A percentile compares a stretch with the other conserved stretches of the same genome.
These are phyloP conservation scores for Cynoglossus semilaevis DNA, from an alignment of 2,113 vertebrate genomes.

Conservation along the genomic window DNA sequence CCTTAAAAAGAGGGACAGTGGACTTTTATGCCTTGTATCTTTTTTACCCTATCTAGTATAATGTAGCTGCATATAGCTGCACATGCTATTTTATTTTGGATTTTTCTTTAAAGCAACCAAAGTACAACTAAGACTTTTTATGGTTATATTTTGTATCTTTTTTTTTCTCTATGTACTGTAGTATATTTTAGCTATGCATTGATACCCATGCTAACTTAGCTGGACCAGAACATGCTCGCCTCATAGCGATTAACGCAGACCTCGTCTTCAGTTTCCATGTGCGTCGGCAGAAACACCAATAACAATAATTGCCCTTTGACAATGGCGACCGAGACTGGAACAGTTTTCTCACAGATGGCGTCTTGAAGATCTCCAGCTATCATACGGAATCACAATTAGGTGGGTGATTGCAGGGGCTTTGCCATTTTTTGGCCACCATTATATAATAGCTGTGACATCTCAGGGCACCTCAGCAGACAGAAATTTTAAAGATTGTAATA, in stretches of 20 bases:
- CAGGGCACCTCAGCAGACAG: conserved; percentile 48
- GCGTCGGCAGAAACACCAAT: conserved; percentile 40
- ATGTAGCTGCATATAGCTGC: no score
- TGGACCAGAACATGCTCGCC: conserved; percentile 51
- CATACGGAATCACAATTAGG: conserved; percentile 67
- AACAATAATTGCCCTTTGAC: conserved; percentile 54
- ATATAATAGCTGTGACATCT: conserved; percentile 45
- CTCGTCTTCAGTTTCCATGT: conserved; percentile 52
- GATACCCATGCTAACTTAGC: conserved; percentile 20
- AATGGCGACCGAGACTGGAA: conserved; percentile 31
- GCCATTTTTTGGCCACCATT: conserved; percentile 26
- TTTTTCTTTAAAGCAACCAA: no score
- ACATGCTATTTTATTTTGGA: no score
- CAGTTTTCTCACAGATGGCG: conserved; percentile 46
- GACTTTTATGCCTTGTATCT: no score
- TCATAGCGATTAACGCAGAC: conserved; percentile 54
- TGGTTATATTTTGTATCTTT: no score
- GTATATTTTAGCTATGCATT: no score
- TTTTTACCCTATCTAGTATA: no score
- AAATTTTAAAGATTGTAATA: conserved; percentile 60
- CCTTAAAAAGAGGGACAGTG: no score
- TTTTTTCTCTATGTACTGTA: no score
- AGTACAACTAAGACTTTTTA: no score
- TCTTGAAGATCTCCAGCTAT: conserved; percentile 44
- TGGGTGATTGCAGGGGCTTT: conserved; percentile 29